Conservation (phyloP, 2,797 vertebrate genomes). For the Erethizon dorsatum region DNA sequence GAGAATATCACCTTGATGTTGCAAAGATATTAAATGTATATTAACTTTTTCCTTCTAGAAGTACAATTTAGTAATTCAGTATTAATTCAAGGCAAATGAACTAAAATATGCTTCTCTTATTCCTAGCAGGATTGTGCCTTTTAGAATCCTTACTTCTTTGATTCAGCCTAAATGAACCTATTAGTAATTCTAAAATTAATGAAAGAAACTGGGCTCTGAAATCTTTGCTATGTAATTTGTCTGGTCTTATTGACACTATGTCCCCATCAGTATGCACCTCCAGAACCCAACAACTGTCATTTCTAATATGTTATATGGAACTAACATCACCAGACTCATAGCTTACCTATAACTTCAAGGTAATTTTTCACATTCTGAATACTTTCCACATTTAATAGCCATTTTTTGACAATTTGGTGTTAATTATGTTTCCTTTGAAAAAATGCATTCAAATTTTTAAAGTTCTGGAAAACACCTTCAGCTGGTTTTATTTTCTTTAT, state of each 20-base stretch:
- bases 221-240: slow-evolving; percentile 48
- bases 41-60: neutral
- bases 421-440: slow-evolving; percentile 62
- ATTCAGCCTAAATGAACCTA: slow-evolving; percentile 28
- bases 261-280: neutral
- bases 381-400: slow-evolving; percentile 5
- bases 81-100: slow-evolving; percentile 34
- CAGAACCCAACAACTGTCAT: neutral
- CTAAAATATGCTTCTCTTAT: slow-evolving; percentile 66
- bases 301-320: slow-evolving; percentile 64
- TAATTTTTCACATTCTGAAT: slow-evolving; percentile 69
- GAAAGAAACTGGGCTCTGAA: slow-evolving; percentile 67
- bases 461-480: slow-evolving; percentile 4
- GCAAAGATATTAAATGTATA: neutral
- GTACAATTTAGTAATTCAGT: slow-evolving; percentile 3
- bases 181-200: slow-evolving; percentile 72
- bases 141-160: slow-evolving; percentile 68
- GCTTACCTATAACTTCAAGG: slow-evolving; percentile 67
- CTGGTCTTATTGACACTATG: neutral
- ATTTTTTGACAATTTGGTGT: slow-evolving; percentile 32
- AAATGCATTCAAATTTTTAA: neutral
- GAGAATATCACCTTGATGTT: neutral
- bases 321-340: slow-evolving; percentile 34
- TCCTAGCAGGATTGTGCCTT: neutral
- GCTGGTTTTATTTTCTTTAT: slow-evolving; percentile 7